phyloP scores from a whole-genome alignment of 2,797 vertebrate species.

The Buphagus erythrorhynchus region DNA sequence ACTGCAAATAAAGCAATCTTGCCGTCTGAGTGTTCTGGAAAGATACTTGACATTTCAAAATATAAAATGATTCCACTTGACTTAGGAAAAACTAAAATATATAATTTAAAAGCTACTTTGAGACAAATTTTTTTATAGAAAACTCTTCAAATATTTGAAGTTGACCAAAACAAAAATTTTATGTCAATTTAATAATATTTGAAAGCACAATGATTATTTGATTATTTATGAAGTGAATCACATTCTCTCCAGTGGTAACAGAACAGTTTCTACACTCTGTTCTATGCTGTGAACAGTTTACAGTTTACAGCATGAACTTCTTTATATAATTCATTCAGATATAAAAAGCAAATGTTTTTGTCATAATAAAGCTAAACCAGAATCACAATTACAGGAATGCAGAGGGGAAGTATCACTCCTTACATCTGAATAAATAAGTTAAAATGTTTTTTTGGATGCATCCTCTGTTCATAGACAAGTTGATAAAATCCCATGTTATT shows the following conservation, averaged over 20 bases:
- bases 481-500: background rate
- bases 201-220: background rate
- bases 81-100: slow-evolving; percentile 28
- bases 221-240: background rate
- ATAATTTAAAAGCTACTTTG: slow-evolving; percentile 3
- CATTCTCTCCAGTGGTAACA: background rate
- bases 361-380: background rate
- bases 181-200: background rate
- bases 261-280: background rate
- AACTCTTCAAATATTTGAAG: background rate
- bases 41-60: slow-evolving; percentile 57
- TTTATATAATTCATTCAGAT: background rate
- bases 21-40: slow-evolving; percentile 34
- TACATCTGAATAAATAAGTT: background rate
- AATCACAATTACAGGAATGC: background rate
- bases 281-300: background rate
- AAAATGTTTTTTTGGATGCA: background rate
- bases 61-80: slow-evolving; percentile 46
- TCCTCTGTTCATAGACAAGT: background rate
- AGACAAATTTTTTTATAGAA: background rate
- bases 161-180: background rate
- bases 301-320: background rate
- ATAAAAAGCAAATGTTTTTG: background rate
- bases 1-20: slow-evolving; percentile 54
- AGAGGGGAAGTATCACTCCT: background rate